Base-by-base conservation (phyloP, 2,888 invertebrate species). In the Orthosia gracilis region DNA sequence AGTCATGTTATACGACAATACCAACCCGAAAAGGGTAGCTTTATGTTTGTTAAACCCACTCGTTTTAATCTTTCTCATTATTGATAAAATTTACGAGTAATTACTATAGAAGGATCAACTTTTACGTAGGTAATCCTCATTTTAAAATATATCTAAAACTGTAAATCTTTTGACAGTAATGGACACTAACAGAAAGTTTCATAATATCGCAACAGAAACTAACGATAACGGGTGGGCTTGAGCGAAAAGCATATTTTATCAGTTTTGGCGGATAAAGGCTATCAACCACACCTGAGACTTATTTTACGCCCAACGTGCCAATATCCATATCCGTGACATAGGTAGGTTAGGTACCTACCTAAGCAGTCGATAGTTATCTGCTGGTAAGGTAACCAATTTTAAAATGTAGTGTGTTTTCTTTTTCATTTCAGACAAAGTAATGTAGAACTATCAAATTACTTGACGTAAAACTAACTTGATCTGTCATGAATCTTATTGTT, bases 241-340 rank as follows among this genome's bases (percentile, higher is more conserved):
- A 90, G 89, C 89, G 89, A 88, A 90, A 86, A 88, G 92, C 92
- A 94, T 94, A 95, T 94, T 94, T 94, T 94, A 95, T 95, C 94
- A 95, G 94, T 95, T 94, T 93, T 94, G 94, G 92, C 94, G 94
- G 92, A 94, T 94, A 94, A 94, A 95, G 90, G 94, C 95, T 91
- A 95, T 95, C 94, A 94, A 91, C 88, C 91, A 94, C 96, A 96
- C 96, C 95, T 95, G 95, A 95, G 95, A 92, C 94, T 93, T 95
- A 95, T 95, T 96, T 96, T 94, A 94, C 94, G 94, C 92, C 90
- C 91, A 90, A 91, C 92, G 91, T 93, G 94, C 94, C 94, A 94
- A 95, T 95, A 95, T 92, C 91, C 91, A 91, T 90, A 90, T 83
- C 90, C 89, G 85, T 89, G 87, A 88, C 83, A 85, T 86, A 87